Evolutionary conservation across 2,888 invertebrate genomes (phyloP).

Genomic region (Cordilura impudica): DNA sequence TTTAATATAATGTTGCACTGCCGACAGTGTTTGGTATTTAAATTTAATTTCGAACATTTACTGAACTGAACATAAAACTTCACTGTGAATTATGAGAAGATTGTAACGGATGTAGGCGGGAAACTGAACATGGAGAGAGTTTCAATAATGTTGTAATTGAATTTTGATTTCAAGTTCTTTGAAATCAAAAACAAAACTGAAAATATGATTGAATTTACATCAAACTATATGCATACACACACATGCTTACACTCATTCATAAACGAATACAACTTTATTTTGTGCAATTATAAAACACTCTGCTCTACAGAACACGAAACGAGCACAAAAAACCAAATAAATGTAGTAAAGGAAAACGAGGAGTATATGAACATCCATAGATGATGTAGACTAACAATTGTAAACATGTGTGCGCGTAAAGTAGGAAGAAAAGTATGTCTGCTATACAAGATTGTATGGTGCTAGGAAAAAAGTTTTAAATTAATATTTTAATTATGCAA

Average conservation of each 20-base stretch:
- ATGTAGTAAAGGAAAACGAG: background rate
- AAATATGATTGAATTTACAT: conserved; percentile 54
- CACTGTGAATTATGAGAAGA: background rate
- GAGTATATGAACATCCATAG: too few relatives aligned
- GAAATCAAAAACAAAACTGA: conserved; percentile 68
- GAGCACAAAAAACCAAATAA: too few relatives aligned
- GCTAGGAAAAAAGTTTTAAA: conserved; percentile 1
- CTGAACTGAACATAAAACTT: background rate
- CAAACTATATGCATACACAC: conserved; percentile 11
- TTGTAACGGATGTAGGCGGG: conserved; percentile 32
- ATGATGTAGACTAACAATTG: too few relatives aligned
- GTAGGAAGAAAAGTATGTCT: background rate
- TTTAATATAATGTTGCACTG: conserved; percentile 20
- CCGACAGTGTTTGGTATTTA: conserved; percentile 28
- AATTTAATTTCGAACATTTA: conserved; percentile 43
- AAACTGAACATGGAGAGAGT: conserved; percentile 49
- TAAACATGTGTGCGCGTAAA: too few relatives aligned
- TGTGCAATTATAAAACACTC: background rate
- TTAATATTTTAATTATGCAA: conserved; percentile 49
- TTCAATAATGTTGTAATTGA: conserved; percentile 72
- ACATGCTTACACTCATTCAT: background rate
- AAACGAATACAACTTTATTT: background rate
- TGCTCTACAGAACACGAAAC: background rate
- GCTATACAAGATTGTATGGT: background rate
- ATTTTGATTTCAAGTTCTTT: conserved; percentile 74